These are phyloP conservation scores for Eospalax fontanierii DNA, from an alignment of 2,797 vertebrate species.

Conservation along the genomic window DNA sequence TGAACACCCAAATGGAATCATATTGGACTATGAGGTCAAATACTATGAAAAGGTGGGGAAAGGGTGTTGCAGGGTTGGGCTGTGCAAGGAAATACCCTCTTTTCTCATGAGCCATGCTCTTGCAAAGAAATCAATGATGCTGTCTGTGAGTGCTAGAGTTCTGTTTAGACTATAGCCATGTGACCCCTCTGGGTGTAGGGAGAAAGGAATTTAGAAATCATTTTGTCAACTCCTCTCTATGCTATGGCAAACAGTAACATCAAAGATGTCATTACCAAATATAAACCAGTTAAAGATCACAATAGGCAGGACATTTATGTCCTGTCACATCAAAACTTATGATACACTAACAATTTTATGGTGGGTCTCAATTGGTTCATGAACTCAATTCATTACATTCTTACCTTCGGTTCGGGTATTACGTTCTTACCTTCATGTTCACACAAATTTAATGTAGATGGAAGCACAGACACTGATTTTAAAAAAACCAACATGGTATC, in stretches of 20 bases:
- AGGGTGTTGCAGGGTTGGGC: background rate
- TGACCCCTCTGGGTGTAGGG: background rate
- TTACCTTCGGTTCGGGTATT: no score
- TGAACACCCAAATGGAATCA: slow-evolving; percentile 98
- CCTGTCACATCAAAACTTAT: background rate
- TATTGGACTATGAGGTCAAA: slow-evolving; percentile 99
- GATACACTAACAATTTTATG: background rate
- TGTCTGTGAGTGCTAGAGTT: background rate
- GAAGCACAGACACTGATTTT: background rate
- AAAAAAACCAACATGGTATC: background rate
- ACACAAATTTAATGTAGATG: background rate
- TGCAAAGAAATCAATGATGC: background rate
- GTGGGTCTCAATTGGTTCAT: background rate
- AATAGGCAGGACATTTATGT: background rate
- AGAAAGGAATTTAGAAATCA: background rate
- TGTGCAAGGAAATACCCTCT: background rate
- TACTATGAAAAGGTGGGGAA: slow-evolving; percentile 99
- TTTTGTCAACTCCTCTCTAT: background rate
- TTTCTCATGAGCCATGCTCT: background rate
- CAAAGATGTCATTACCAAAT: background rate
- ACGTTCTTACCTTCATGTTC: slow-evolving; percentile 6
- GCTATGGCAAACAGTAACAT: background rate
- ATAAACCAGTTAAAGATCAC: background rate
- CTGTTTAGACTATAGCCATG: background rate
- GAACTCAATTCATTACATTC: background rate